Base-by-base conservation (phyloP, 2,113 vertebrate genomes). In the Cisticola juncidis region DNA sequence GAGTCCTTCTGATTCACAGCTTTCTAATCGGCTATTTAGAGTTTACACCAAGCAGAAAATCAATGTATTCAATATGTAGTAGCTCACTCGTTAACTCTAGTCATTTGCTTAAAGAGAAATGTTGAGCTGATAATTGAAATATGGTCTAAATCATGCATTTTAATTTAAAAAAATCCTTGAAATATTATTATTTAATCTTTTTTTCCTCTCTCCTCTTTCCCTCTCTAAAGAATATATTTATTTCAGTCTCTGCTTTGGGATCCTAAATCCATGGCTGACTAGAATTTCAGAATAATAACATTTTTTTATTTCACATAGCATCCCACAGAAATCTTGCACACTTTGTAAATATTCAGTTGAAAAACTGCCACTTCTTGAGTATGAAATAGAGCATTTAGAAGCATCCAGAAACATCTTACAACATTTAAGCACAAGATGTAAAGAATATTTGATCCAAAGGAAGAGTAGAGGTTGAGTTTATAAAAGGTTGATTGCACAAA, bases 1-100 rank as follows among this genome's bases (percentile, higher is more conserved):
- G 97, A 98, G 97, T 97, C 96, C 95, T 94, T 97, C 97, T 98
- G 97, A 98, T 98, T 98, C 97, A 97, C 95, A 97, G 97, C 96
- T 97, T 98, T 97, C 98, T 98, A 98, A 98, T 97, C 79, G 60
- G 94, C 97, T 98, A 97, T 98, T 98, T 98, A 98, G 98, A 98
- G 97, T 98, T 98, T 98, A 98, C 83, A 97, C 97, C 97, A 98
- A 98, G 97, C 97, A 98, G 97, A 98, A 98, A 98, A 98, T 98
- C 98, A 98, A 98, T 97, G 96, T 96, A 97, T 98, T 98, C 97
- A 98, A 98, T 98, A 97, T 97, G 97, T 98, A 98, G 98, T 97
- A 96, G 96, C 94, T 97, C 97, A 98, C 97, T 98, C 96, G 94
- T 98, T 98, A 98, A 97, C 97, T 97, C 94, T 95, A 97, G 97